Conservation (phyloP, 2,888 invertebrate genomes). For the Torymus texanus region DNA sequence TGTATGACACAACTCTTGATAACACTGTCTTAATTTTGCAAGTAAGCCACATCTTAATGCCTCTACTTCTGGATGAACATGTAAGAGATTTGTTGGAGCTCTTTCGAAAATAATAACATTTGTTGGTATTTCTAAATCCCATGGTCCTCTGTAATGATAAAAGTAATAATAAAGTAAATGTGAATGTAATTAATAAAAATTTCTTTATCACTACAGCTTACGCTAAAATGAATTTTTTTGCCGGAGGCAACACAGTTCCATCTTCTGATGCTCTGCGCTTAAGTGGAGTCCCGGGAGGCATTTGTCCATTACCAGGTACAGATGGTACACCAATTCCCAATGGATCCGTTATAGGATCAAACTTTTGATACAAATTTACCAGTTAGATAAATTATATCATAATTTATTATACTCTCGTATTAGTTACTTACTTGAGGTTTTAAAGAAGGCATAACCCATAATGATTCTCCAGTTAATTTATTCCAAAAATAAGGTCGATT, state of each 20-base stretch:
- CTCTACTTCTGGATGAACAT: slow-evolving; percentile 96
- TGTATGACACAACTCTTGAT: slow-evolving; percentile 95
- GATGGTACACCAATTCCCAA: slow-evolving; percentile 82
- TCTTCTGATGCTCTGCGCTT: slow-evolving; percentile 90
- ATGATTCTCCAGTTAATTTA: slow-evolving; percentile 94
- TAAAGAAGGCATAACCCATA: slow-evolving; percentile 95
- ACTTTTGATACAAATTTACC: slow-evolving; percentile 73
- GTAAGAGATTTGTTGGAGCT: slow-evolving; percentile 88
- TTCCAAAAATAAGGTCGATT: slow-evolving; percentile 98
- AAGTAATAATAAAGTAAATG: slow-evolving; percentile 12
- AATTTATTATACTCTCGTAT: not conserved
- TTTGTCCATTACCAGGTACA: slow-evolving; percentile 72
- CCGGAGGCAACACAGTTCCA: slow-evolving; percentile 82
- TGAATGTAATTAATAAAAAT: too few relatives aligned
- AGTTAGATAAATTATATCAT: not conserved
- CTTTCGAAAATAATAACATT: slow-evolving; percentile 94
- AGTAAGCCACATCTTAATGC: slow-evolving; percentile 88
- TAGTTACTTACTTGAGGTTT: slow-evolving; percentile 78
- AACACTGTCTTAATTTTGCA: slow-evolving; percentile 90
- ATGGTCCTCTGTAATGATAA: slow-evolving; percentile 82
- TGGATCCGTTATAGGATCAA: slow-evolving; percentile 95
- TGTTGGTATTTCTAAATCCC: slow-evolving; percentile 95
- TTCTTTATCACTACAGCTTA: slow-evolving; percentile 66
- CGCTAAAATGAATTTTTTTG: slow-evolving; percentile 91
- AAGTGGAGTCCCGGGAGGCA: slow-evolving; percentile 74